Evolutionary conservation across 2,113 vertebrate species (phyloP), one percentile per base, ranked within the genome.

Genomic region (Ptilonorhynchus violaceus): DNA sequence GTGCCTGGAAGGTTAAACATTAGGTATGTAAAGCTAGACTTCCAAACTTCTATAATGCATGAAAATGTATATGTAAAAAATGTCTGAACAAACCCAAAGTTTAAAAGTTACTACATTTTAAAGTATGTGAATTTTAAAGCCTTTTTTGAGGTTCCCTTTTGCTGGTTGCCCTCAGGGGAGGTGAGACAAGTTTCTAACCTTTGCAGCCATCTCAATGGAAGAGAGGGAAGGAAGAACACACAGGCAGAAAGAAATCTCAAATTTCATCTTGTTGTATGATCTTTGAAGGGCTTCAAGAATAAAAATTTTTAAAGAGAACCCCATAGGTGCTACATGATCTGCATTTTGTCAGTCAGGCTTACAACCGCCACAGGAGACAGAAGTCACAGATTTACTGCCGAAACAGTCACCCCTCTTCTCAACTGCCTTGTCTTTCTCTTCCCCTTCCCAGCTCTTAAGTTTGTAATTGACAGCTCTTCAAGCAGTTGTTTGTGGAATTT

Each of bases 91-190:
- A 89, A 93, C 47, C 52, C 86, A 86, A 90, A 94, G 75, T 89
- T 88, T 90, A 89, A 70, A 63, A 91, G 81, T 63, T 95, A 85
- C 92, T 85, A 66, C 79, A 91, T 93, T 96, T 96, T 88, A 96
- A 97, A 95, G 74, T 83, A 49, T 82, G 68, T 89, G 86, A 83
- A 89, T 94, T 97, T 97, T 66, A 70, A 97, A 94, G 74, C 17
- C 66, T 76, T 96, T 94, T 96, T 77, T 91, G 81, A 93, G 88
- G 49, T 83, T 96, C 58, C 21, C 30, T 56, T 96, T 93, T 96
- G 73, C 85, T 96, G 70, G n/a, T 96, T 97, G 95, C 97, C 97
- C 97, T 96, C 64, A 94, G 97, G 97, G 96, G 74, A 96, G 80
- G 95, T 95, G 96, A 95, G 74, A 80, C 92, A 85, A 94, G 39